A percentile compares a stretch with the other conserved stretches of the same genome.
These are phyloP conservation scores for Helleia helle DNA, from an alignment of 2,888 invertebrate genomes.

Conservation along the genomic window DNA sequence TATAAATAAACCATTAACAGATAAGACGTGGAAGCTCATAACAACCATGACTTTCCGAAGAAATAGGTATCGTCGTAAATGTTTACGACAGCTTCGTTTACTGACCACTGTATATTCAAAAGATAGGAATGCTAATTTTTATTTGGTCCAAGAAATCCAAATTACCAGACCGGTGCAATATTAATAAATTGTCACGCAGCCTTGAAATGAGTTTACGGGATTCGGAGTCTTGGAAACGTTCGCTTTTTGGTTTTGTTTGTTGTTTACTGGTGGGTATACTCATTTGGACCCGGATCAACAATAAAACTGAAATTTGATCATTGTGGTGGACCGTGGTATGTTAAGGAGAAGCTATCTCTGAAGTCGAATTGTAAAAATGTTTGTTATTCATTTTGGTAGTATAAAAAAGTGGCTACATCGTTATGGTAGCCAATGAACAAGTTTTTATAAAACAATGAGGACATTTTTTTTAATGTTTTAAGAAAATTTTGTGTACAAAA, in stretches of 20 bases:
- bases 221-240: slow-evolving; percentile 45
- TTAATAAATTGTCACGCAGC: slow-evolving; percentile 19
- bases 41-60: too few species aligned
- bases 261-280: slow-evolving; percentile 42
- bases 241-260: slow-evolving; percentile 34
- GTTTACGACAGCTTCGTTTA: too few species aligned
- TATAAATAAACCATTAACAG: too few species aligned
- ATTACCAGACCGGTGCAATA: slow-evolving; percentile 13
- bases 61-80: too few species aligned
- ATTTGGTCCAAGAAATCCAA: slow-evolving; percentile 7
- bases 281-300: slow-evolving; percentile 65
- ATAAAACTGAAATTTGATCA: slow-evolving; percentile 74
- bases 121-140: slow-evolving; percentile 9
- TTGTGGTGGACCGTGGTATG: slow-evolving; percentile 45
- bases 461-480: too few species aligned
- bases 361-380: background rate
- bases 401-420: too few species aligned
- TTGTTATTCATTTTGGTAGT: background rate
- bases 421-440: too few species aligned
- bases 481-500: too few species aligned
- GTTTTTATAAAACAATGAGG: too few species aligned
- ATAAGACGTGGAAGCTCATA: too few species aligned
- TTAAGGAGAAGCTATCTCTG: slow-evolving; percentile 40
- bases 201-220: slow-evolving; percentile 25
- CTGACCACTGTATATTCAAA: too few species aligned